Base-by-base conservation (phyloP, 2,888 invertebrate species). In the Metopia argyrocephala region DNA sequence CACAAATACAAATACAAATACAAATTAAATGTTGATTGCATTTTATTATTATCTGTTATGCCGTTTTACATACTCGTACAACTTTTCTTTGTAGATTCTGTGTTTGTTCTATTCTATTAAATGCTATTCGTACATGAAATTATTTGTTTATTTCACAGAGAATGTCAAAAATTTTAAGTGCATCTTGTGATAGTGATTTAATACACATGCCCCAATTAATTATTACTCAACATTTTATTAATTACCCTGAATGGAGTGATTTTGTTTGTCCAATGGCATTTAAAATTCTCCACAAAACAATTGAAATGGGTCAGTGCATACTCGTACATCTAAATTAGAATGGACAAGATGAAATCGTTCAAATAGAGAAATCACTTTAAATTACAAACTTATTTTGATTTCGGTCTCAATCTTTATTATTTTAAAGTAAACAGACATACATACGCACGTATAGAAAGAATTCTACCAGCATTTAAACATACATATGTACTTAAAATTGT, bases 161-260 rank as follows among this genome's bases (percentile, higher is more conserved):
- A 31, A 64, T 65, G 64, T 75, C 56, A 64, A 64, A 70, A 31
- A 70, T 64, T 76, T 70, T 64, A 65, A 64, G 62, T 64, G 70
- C 76, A 70, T 52, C 38, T 64, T 57, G 50, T 57, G 57, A 20
- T 70, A 57, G 62, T 57, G 76, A 76, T 76, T 76, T 57, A 70
- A 69, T 66, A 66, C 28, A n/a, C n/a, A 78, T 66, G 71, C 48
- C 46, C 25, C 65, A 65, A 66, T 78, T 71, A 78, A 78, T 78
- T 71, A 78, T 61, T 78, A 45, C 45, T 46, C n/a, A 59, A 27
- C 71, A 66, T 71, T 54, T 71, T 59, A 75, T 66, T 66, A 78
- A 66, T 73, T 71, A 61, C 46, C 52, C 48, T 27, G n/a, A 54
- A 54, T 52, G 38, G 25, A 78, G 71, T 71, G 54, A 65, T 61